A percentile compares a stretch with the other conserved stretches of the same genome.
These are phyloP conservation scores for Salvator merianae DNA, from an alignment of 2,113 vertebrate species.

Conservation along the genomic window DNA sequence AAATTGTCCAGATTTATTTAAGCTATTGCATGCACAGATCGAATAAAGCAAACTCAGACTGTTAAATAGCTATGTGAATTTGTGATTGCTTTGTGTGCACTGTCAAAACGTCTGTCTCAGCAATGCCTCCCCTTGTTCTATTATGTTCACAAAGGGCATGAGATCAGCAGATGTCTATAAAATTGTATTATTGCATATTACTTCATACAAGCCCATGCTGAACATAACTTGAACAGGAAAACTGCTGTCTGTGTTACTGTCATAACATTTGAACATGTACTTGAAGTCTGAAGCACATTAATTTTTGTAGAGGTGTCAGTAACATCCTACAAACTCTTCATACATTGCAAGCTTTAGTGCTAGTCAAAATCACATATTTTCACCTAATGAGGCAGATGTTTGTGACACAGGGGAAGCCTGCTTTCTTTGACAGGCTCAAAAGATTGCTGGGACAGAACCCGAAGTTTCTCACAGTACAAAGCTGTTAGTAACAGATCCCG, in stretches of 20 bases:
- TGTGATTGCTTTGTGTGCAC: conserved; percentile 8
- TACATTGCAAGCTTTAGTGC: conserved; percentile 23
- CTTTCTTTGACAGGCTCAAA: not conserved
- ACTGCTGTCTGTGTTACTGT: conserved; percentile 1
- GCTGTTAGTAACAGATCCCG: not conserved
- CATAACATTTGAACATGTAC: not conserved
- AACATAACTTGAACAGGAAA: conserved; percentile 1
- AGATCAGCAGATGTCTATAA: not conserved
- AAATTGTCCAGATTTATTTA: not conserved
- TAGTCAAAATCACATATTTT: conserved; percentile 14
- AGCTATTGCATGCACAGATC: not conserved
- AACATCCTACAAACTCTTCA: conserved; percentile 8
- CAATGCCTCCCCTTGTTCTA: conserved; percentile 15
- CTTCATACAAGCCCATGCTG: conserved; percentile 7
- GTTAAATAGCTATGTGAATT: not conserved
- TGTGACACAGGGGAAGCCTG: not conserved
- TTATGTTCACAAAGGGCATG: not conserved
- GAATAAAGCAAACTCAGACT: too few species aligned
- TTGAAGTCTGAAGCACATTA: conserved; percentile 29
- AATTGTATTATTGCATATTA: conserved; percentile 11
- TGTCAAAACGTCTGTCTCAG: not conserved
- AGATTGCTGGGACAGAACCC: not conserved
- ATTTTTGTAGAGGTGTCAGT: conserved; percentile 24
- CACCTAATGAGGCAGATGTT: conserved; percentile 13
- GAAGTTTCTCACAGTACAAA: conserved; percentile 19